These are phyloP conservation scores for Chloroceryle amazona DNA, from an alignment of 2,797 vertebrate genomes.

Conservation along the genomic window DNA sequence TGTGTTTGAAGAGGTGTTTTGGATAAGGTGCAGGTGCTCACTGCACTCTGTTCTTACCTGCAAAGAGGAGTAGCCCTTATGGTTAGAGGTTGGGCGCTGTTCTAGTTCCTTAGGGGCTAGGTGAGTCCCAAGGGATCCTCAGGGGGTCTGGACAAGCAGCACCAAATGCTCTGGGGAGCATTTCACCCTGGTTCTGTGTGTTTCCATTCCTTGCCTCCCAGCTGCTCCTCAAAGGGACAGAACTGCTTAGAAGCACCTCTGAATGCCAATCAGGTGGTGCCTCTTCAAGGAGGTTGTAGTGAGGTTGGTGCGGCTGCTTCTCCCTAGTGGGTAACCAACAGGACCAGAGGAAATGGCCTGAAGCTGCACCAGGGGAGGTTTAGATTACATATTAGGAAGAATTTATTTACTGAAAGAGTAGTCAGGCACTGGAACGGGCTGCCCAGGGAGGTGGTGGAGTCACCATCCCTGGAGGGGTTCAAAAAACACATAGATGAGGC, in stretches of 20 bases:
- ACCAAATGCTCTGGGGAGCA: neutral
- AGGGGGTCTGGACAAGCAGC: neutral
- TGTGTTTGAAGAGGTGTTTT: neutral
- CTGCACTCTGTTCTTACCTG: neutral
- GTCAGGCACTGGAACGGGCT: too few relatives aligned
- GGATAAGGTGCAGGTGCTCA: fast-evolving
- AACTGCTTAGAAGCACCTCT: neutral
- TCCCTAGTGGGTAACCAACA: too few relatives aligned
- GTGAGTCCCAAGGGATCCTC: neutral
- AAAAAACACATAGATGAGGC: too few relatives aligned
- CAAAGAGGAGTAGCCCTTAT: neutral
- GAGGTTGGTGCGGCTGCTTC: too few relatives aligned
- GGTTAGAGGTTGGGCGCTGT: neutral
- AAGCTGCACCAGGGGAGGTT: too few relatives aligned
- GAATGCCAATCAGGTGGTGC: neutral
- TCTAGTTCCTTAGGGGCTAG: neutral
- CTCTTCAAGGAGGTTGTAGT: neutral
- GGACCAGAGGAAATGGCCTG: too few relatives aligned
- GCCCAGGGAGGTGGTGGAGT: too few relatives aligned
- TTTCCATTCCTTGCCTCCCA: neutral
- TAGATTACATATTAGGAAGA: too few relatives aligned
- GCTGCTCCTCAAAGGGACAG: neutral
- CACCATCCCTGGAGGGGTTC: too few relatives aligned
- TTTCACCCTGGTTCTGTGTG: neutral
- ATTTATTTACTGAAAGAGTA: too few relatives aligned